Evolutionary conservation across 2,113 vertebrate species (phyloP), one percentile per base, ranked within the genome.

Genomic region (Daphoenositta chrysoptera): DNA sequence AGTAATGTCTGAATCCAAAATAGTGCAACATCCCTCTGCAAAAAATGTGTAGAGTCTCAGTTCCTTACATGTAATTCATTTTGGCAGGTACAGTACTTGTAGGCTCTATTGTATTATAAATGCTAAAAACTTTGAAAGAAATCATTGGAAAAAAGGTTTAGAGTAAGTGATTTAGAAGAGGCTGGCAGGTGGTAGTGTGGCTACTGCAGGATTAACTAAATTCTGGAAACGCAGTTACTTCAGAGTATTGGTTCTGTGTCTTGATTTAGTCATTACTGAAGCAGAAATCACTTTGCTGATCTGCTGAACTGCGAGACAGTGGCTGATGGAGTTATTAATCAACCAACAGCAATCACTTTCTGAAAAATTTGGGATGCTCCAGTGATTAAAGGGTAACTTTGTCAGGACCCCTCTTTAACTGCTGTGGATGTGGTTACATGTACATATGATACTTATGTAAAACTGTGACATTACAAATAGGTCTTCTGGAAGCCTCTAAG

Each of bases 71-170:
- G 35, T 71, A 94, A 61, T 86, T 94, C 51, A 66, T 94, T 77
- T 83, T 92, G 60, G 42, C 83, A 91, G 54, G 72, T 56, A 70
- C 37, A 21, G 42, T 87, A 61, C 57, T 91, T 95, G 65, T 28
- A 58, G 65, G 33, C 87, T 95, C 91, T 95, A 92, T 96, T 95
- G 72, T 94, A 93, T 88, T 93, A 73, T 78, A 93, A 97, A 89
- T n/a, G 26, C 83, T 64, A 85, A 94, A 93, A 90, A 89, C 24
- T 69, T 86, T 90, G 72, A 94, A 94, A 89, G 33, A 44, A 96
- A 90, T 89, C 72, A 79, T 58, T 96, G 87, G 79, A 69, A 96
- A 92, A 92, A 90, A 84, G 39, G 72, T 97, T 91, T 93, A 76
- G 35, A 88, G 73, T 65, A 96, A 94, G 72, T 96, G 80, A 94